Conservation (phyloP, 2,888 invertebrate genomes). For the Cephus nigrinus region DNA sequence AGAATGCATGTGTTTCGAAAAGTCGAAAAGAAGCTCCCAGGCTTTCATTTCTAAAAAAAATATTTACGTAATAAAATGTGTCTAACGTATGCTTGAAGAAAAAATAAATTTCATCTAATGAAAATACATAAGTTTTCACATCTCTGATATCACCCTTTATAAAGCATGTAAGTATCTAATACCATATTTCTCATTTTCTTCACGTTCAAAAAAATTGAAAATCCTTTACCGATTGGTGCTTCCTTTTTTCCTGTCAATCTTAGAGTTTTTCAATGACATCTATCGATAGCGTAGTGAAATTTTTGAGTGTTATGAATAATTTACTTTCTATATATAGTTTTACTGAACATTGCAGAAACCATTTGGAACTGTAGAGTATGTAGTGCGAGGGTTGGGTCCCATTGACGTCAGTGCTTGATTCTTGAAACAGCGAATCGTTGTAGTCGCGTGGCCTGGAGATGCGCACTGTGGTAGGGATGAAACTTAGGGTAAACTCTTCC, state of each 20-base stretch:
- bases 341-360: neutral
- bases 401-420: slow-evolving; percentile 46
- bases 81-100: neutral
- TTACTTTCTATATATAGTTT: slow-evolving; percentile 30
- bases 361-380: neutral
- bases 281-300: neutral
- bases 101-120: neutral
- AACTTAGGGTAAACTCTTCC: neutral
- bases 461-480: neutral
- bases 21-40: neutral
- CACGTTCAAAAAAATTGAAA: neutral
- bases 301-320: slow-evolving; percentile 20
- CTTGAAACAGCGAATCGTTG: slow-evolving; percentile 22
- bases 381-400: slow-evolving; percentile 14
- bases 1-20: neutral
- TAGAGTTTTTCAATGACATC: neutral
- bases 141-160: neutral
- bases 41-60: neutral
- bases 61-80: neutral
- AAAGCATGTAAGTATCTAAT: neutral
- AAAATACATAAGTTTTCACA: neutral
- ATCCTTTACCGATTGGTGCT: neutral
- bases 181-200: neutral
- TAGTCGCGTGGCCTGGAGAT: neutral
- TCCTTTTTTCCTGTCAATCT: neutral